phyloP scores from a whole-genome alignment of 2,113 vertebrate species.

The Rissa tridactyla region DNA sequence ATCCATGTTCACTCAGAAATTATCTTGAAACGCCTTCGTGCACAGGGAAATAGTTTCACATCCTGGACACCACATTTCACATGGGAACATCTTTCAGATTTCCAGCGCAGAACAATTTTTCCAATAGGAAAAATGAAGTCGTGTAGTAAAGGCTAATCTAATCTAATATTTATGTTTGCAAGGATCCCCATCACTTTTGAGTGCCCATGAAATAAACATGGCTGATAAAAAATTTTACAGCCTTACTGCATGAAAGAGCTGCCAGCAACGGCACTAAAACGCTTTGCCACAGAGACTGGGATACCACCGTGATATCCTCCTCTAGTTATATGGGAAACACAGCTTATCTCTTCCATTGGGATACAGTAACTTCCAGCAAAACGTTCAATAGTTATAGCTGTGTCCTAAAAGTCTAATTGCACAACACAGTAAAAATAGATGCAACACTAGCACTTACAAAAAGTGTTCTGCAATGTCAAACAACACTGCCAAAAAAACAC shows the following conservation, averaged over 20 bases:
- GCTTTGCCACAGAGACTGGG: background rate
- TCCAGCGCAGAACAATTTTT: background rate
- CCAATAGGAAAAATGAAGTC: background rate
- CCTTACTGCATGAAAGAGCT: background rate
- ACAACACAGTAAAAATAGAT: conserved; percentile 32
- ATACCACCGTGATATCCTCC: background rate
- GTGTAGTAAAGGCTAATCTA: background rate
- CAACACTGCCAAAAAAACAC: background rate
- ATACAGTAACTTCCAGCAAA: background rate
- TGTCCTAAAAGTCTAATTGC: conserved; percentile 33
- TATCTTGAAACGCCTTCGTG: background rate
- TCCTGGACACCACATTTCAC: background rate
- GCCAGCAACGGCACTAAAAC: background rate
- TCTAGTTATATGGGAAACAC: background rate
- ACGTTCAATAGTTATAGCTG: background rate
- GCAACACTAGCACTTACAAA: conserved; percentile 2
- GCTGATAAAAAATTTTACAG: background rate
- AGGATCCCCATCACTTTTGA: background rate
- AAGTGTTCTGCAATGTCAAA: background rate
- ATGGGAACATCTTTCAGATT: background rate
- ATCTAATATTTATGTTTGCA: background rate
- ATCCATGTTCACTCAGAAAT: background rate
- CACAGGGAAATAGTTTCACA: background rate
- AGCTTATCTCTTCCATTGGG: background rate
- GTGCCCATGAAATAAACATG: background rate